Evolutionary conservation across 2,797 vertebrate species (phyloP).

Genomic region (Amblyraja radiata): DNA sequence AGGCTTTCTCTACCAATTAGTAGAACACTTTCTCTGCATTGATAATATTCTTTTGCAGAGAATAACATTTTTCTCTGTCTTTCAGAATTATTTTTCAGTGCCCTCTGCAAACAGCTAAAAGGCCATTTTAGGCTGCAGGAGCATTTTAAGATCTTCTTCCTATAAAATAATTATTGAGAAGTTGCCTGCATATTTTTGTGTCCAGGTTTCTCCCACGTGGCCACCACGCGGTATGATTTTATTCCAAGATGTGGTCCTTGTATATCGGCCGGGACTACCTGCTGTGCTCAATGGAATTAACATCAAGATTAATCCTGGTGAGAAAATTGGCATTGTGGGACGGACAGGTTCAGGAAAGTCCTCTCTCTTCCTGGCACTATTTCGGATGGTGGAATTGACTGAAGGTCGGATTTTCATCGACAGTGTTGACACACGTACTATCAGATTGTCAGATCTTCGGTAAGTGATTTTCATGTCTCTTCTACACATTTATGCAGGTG

Average conservation of each 20-base stretch:
- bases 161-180: no score
- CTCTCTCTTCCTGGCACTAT: slow-evolving; percentile 80
- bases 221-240: slow-evolving; percentile 71
- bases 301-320: slow-evolving; percentile 70
- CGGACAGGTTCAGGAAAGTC: slow-evolving; percentile 95
- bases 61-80: no score
- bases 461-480: slow-evolving; percentile 45
- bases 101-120: no score
- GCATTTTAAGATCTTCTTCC: no score
- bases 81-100: no score
- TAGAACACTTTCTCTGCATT: no score
- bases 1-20: no score
- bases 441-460: slow-evolving; percentile 78
- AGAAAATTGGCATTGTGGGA: slow-evolving; percentile 88
- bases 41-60: no score
- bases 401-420: slow-evolving; percentile 78
- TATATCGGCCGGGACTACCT: slow-evolving; percentile 74
- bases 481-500: background rate
- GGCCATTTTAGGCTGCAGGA: no score
- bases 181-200: background rate
- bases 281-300: slow-evolving; percentile 79
- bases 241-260: slow-evolving; percentile 67
- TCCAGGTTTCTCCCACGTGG: slow-evolving; percentile 68
- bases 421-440: slow-evolving; percentile 63
- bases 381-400: slow-evolving; percentile 83